phyloP scores from a whole-genome alignment of 1,140 invertebrate species.

The Lordiphosa clarofinis region DNA sequence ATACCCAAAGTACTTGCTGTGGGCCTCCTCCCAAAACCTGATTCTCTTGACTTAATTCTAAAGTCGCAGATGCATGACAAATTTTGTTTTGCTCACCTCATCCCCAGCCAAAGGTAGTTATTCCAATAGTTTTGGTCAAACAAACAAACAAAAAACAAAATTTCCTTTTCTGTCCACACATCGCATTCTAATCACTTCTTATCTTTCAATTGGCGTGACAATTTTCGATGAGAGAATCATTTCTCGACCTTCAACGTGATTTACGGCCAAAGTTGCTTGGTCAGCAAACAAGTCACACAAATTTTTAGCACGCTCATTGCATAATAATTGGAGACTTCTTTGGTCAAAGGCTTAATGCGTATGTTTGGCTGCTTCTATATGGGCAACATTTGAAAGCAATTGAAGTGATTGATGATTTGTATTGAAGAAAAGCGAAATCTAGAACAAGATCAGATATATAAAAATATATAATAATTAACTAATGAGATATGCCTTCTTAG shows the following conservation, averaged over 20 bases:
- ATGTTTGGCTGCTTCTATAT: neutral
- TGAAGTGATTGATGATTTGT: slow-evolving; percentile 50
- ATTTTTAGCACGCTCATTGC: slow-evolving; percentile 51
- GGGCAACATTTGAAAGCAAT: slow-evolving; percentile 45
- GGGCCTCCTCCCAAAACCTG: slow-evolving; percentile 1
- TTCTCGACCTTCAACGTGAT: slow-evolving; percentile 55
- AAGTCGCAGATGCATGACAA: slow-evolving; percentile 49
- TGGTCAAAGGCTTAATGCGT: slow-evolving; percentile 10
- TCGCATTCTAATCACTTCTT: slow-evolving; percentile 66
- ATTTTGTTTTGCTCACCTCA: slow-evolving; percentile 40
- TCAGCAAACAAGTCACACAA: slow-evolving; percentile 22
- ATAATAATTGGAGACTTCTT: slow-evolving; percentile 56
- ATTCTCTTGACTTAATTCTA: slow-evolving; percentile 69
- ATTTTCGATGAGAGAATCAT: slow-evolving; percentile 48
- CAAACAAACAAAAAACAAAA: slow-evolving; percentile 11
- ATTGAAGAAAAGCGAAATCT: slow-evolving; percentile 13
- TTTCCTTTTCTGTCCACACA: slow-evolving; percentile 21
- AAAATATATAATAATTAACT: too few relatives aligned
- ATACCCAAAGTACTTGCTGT: slow-evolving; percentile 34
- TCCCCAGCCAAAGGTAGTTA: neutral
- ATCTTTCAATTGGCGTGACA: slow-evolving; percentile 27
- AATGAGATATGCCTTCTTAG: too few relatives aligned
- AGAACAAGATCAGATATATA: neutral
- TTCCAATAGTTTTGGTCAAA: slow-evolving; percentile 34
- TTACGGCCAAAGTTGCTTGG: slow-evolving; percentile 23